Base-by-base conservation (phyloP, 2,888 invertebrate genomes). In the Athetis lepigone region DNA sequence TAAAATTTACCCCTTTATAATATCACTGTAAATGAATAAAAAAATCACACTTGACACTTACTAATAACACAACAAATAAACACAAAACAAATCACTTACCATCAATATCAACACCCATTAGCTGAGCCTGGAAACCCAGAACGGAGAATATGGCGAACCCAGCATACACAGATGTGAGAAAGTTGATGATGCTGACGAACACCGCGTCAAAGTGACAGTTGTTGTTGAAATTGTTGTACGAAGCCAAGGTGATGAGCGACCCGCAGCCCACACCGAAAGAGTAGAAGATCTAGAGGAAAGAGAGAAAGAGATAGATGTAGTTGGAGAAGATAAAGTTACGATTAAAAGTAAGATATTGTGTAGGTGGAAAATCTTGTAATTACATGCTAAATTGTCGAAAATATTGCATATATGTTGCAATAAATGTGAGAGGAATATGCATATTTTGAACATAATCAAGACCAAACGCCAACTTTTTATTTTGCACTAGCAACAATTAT, bases 101-200 rank as follows among this genome's bases (percentile, higher is more conserved):
- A 66, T 95, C 92, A 46, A 97, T 96, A 29, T 96, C 96, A 11
- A 97, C 95, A 6, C 96, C 95, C 95, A 97, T 96, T 77, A 96
- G 94, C 58, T 95, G 90, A 1, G 97, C 96, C 84, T 97, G 95
- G 81, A 97, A 97, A 1, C 98, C 98, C 54, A 97, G 94, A 56
- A 97, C 96, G 29, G 97, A 96, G 93, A 98, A 98, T 57, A 98
- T 97, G 3, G 97, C 97, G 71, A 97, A 96, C 0, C 97, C 97
- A 19, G 98, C 97, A 84, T 97, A 97, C 63, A 97, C 92, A 0
- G 97, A 97, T 0, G 97, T 98, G 73, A 96, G 94, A 76, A 96
- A 96, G 90, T 97, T 97, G 69, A 97, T 95, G 0, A 96, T 87
- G 29, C 96, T 96, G 55, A 98, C 97, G 70, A 98, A 95, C 25